A percentile compares a stretch with the other conserved stretches of the same genome.
These are phyloP conservation scores for Lerista edwardsae DNA, from an alignment of 2,797 vertebrate species.

Conservation along the genomic window DNA sequence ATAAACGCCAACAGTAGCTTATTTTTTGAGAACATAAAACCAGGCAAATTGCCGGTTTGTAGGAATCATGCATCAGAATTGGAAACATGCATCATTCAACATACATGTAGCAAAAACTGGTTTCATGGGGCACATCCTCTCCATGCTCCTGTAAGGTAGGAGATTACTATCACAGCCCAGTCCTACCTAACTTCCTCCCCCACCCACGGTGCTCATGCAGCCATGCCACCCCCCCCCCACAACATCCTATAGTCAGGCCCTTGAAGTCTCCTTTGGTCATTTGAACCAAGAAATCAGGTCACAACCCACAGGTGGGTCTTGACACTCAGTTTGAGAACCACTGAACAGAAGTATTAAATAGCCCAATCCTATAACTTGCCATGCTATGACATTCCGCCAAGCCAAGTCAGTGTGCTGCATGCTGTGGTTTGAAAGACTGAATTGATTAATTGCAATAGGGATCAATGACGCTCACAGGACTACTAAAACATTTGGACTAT, in stretches of 20 bases:
- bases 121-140: not conserved
- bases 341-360: too few relatives aligned
- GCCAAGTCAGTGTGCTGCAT: not conserved
- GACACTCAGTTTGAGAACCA: too few relatives aligned
- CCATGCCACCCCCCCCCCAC: too few relatives aligned
- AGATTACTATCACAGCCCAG: not conserved
- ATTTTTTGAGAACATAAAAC: not conserved
- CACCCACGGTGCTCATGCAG: too few relatives aligned
- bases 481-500: not conserved
- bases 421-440: not conserved
- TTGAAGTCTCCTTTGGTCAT: too few relatives aligned
- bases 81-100: not conserved
- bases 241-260: too few relatives aligned
- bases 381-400: not conserved
- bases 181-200: not conserved
- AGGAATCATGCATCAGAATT: not conserved
- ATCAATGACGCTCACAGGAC: not conserved
- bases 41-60: not conserved
- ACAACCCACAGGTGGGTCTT: too few relatives aligned
- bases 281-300: too few relatives aligned
- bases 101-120: not conserved
- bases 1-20: constrained; percentile 23
- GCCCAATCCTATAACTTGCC: too few relatives aligned
- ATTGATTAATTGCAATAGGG: not conserved
- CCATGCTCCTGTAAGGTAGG: not conserved